A percentile compares a stretch with the other conserved stretches of the same genome.
Evolutionary conservation across 2,888 invertebrate species (phyloP).

Genomic region (Chironomus tentans): DNA sequence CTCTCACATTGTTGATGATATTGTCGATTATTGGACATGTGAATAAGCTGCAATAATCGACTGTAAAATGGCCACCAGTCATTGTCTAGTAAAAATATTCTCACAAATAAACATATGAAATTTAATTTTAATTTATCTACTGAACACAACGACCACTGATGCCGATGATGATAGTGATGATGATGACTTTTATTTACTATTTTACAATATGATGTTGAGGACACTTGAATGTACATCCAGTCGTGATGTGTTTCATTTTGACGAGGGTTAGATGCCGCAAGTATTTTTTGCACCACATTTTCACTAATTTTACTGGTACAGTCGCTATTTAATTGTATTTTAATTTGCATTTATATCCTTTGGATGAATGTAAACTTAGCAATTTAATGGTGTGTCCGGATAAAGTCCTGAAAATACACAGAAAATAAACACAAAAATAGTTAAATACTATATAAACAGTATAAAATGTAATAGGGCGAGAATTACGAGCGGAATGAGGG

Average conservation of each 20-base stretch:
- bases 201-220: neutral
- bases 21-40: neutral
- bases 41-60: neutral
- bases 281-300: slow-evolving; percentile 26
- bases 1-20: neutral
- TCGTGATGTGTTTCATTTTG: slow-evolving; percentile 19
- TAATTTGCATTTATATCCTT: slow-evolving; percentile 26
- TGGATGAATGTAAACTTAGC: slow-evolving; percentile 21
- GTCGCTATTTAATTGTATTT: slow-evolving; percentile 13
- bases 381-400: slow-evolving; percentile 18
- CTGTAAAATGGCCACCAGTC: neutral
- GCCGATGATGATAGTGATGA: neutral
- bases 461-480: too few relatives aligned
- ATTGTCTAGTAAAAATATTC: neutral
- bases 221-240: slow-evolving; percentile 13
- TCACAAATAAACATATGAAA: slow-evolving; percentile 4
- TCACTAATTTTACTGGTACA: slow-evolving; percentile 8
- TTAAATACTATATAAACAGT: too few relatives aligned
- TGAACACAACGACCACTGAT: slow-evolving; percentile 1
- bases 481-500: neutral
- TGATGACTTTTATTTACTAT: neutral
- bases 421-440: neutral
- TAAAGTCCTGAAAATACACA: slow-evolving; percentile 18
- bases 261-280: slow-evolving; percentile 15
- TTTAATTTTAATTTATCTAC: slow-evolving; percentile 20